A percentile compares a stretch with the other conserved stretches of the same genome.
phyloP scores from a whole-genome alignment of 2,113 vertebrate species.

The Melanerpes aurifrons region DNA sequence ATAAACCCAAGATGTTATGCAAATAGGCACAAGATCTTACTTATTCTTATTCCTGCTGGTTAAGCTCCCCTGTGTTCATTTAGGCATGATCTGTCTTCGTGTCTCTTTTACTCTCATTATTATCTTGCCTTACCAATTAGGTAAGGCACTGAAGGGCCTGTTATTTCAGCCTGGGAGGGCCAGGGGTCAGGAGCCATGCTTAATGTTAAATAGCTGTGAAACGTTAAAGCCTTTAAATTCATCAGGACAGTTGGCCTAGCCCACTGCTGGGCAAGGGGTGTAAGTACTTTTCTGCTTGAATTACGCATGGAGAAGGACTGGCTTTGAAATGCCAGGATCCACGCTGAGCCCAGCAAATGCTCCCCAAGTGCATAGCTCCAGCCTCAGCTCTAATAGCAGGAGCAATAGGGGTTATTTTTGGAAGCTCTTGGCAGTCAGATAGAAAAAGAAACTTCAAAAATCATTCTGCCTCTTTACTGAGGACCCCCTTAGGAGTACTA shows the following conservation, averaged over 20 bases:
- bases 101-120: constrained; percentile 54
- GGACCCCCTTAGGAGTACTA: constrained; percentile 25
- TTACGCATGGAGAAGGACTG: neutral
- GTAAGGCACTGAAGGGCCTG: neutral
- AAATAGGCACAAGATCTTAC: constrained; percentile 24
- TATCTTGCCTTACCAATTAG: constrained; percentile 7
- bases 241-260: neutral
- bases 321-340: constrained; percentile 37
- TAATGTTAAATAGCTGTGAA: constrained; percentile 37
- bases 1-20: constrained; percentile 8
- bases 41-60: constrained; percentile 53
- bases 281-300: neutral
- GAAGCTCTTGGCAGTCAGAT: constrained; percentile 18
- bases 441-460: constrained; percentile 27
- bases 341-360: neutral
- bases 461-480: constrained; percentile 15
- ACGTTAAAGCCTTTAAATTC: neutral
- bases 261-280: constrained; percentile 11
- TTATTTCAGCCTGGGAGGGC: constrained; percentile 33
- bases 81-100: constrained; percentile 31
- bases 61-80: constrained; percentile 54
- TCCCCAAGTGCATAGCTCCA: neutral
- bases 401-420: constrained; percentile 19
- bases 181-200: constrained; percentile 41
- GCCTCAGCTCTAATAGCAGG: constrained; percentile 10